Conservation (phyloP, 2,888 invertebrate species). For the Tridacna gigas region DNA sequence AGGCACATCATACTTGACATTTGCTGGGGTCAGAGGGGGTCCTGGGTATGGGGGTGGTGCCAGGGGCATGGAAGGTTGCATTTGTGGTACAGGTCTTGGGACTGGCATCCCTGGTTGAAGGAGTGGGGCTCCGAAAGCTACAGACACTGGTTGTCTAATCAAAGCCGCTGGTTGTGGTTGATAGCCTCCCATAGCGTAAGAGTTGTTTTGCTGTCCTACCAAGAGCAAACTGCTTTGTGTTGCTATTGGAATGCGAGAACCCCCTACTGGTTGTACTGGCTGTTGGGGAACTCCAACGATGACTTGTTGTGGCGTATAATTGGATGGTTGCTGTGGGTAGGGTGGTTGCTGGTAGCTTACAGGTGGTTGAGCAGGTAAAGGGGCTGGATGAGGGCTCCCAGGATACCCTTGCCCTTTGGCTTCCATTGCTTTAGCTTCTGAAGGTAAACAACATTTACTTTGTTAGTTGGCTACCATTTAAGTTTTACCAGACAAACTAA, state of each 20-base stretch:
- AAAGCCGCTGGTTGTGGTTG: neutral
- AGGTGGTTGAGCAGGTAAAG: neutral
- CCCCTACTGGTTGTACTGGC: neutral
- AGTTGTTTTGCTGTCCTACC: neutral
- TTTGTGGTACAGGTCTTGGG: neutral
- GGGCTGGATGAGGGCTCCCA: too few relatives aligned
- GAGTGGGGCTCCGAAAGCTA: constrained; percentile 15
- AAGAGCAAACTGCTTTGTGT: constrained; percentile 1
- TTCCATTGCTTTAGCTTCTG: neutral
- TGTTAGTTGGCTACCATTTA: neutral
- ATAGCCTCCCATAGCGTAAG: neutral
- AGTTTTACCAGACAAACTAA: too few relatives aligned
- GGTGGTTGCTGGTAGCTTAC: neutral
- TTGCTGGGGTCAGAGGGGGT: neutral
- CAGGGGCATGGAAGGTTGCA: neutral
- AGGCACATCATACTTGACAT: constrained; percentile 4
- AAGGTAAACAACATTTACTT: neutral
- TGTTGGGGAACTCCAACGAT: neutral
- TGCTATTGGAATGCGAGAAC: neutral
- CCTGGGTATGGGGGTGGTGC: constrained; percentile 18
- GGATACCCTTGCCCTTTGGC: too few relatives aligned
- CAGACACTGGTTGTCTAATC: constrained; percentile 9
- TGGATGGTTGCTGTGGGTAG: neutral
- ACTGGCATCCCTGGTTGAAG: neutral
- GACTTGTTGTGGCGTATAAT: neutral